Base-by-base conservation (phyloP, 2,888 invertebrate genomes). In the Clepsis dumicolana region DNA sequence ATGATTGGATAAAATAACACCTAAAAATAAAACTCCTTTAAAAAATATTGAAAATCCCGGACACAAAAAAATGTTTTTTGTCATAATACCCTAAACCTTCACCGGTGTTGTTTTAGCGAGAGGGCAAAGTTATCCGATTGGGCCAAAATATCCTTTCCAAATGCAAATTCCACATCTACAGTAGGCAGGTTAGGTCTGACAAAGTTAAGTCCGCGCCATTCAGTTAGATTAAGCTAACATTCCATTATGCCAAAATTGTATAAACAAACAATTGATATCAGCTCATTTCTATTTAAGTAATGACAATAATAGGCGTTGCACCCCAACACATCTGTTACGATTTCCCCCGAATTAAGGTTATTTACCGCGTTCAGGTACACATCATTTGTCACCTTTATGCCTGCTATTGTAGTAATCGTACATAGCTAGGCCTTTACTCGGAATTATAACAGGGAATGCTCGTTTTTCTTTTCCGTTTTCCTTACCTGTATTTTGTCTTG, bases 331-430 rank as follows among this genome's bases (percentile, higher is more conserved):
- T 65, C 48, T 57, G 64, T 65, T 57, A 65, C 64, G 50, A 56
- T 65, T 65, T 65, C 24, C 57, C 64, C 57, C 56, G 64, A 57
- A 57, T 65, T 65, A 65, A 57, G 64, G 64, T 57, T 57, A 57
- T 65, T 65, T 65, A 65, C 63, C 64, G 64, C 48, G 57, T 57
- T 50, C 24, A 64, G 44, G 57, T 57, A 65, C 64, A 65, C 32
- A 24, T 57, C 64, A 57, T 65, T 65, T 65, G 57, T 65, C 64
- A 65, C 57, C 57, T 57, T 57, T 65, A 65, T 65, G 57, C 64
- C 27, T 50, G 50, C 64, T 32, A 65, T 65, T 65, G 57, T 65
- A 18, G 64, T 65, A 65, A 65, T 65, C 64, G 50, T 27, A 57
- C 35, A 65, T 56, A 57, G 64, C 59, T 59, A 59, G 29, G 29